phyloP scores from a whole-genome alignment of 2,888 invertebrate genomes.

The Xestia sexstrigata region DNA sequence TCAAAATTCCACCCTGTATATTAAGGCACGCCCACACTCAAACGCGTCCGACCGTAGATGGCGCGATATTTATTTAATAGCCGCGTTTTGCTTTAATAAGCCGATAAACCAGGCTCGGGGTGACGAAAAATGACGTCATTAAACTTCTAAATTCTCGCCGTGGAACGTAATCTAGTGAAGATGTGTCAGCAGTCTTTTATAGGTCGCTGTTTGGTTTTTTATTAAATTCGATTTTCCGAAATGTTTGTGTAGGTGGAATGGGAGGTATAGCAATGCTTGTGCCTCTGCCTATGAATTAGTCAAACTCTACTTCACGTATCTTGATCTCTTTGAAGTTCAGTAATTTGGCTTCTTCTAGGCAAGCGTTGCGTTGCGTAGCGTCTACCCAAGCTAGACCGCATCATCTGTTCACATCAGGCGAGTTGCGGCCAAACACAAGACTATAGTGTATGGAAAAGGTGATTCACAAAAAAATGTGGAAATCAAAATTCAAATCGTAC shows the following conservation, averaged over 20 bases:
- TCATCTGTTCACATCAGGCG: too few relatives aligned
- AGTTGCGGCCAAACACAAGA: too few relatives aligned
- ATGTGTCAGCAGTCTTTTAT: conserved; percentile 65
- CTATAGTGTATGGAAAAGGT: too few relatives aligned
- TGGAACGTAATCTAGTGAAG: conserved; percentile 70
- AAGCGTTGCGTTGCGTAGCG: too few relatives aligned
- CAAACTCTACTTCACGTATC: too few relatives aligned
- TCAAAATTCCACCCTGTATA: conserved; percentile 17
- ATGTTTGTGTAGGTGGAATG: not conserved
- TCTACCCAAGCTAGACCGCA: too few relatives aligned
- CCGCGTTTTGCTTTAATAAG: conserved; percentile 79
- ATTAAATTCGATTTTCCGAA: conserved; percentile 49
- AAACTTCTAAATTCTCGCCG: conserved; percentile 77
- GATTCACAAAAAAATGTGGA: too few relatives aligned
- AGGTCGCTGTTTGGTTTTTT: conserved; percentile 52
- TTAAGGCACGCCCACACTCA: conserved; percentile 49
- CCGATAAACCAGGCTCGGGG: conserved; percentile 79
- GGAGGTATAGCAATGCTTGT: too few relatives aligned
- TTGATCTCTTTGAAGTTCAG: too few relatives aligned
- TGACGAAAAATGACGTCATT: conserved; percentile 85
- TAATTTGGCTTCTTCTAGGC: too few relatives aligned
- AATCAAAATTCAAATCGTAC: too few relatives aligned
- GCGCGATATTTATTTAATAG: conserved; percentile 80
- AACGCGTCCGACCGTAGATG: conserved; percentile 61
- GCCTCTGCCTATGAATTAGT: too few relatives aligned